Evolutionary conservation across 2,888 invertebrate genomes (phyloP), one percentile per base, ranked within the genome.

Genomic region (Tineola bisselliella): DNA sequence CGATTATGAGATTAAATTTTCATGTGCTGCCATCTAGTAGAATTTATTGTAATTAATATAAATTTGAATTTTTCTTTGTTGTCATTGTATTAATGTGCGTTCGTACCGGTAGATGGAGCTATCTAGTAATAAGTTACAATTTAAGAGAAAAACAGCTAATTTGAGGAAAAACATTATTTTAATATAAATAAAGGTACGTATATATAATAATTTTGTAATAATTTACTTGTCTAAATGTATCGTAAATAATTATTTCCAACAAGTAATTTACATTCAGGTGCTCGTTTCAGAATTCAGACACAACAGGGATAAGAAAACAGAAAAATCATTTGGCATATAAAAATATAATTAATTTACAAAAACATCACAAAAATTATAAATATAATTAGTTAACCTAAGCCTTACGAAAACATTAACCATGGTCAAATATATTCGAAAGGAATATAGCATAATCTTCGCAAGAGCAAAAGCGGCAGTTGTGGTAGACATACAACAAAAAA

Each of bases 401-500:
- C 38, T 10, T 6, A 38, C 38, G 2, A 38, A 6, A 25, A 25
- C 6, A 25, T 25, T 25, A 25, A 4, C 6, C 25, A 25, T 25
- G 38, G 38, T 38, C 38, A 89, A 70, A 90, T 88, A 69, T 91
- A 89, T 74, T 91, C 91, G 67, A 91, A 90, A 6, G 91, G 91
- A 75, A 91, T 90, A 75, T 90, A 88, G 69, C 90, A 91, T 67
- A 91, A 88, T 72, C 91, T 88, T 66, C 91, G 87, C 61, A 92
- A 77, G 68, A 92, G 83, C 68, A 92, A 79, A 67, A 92, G 88
- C 62, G 92, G 92, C 70, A 92, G 79, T 71, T 92, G 91, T 61
- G 93, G 92, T 66, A 92, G 79, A 72, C 91, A 90, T 63, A 92
- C 82, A 65, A 91, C 87, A 72, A 91, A 89, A 68, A 92, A 88